Base-by-base conservation (phyloP, 2,888 invertebrate species). In the Eledona agricola region DNA sequence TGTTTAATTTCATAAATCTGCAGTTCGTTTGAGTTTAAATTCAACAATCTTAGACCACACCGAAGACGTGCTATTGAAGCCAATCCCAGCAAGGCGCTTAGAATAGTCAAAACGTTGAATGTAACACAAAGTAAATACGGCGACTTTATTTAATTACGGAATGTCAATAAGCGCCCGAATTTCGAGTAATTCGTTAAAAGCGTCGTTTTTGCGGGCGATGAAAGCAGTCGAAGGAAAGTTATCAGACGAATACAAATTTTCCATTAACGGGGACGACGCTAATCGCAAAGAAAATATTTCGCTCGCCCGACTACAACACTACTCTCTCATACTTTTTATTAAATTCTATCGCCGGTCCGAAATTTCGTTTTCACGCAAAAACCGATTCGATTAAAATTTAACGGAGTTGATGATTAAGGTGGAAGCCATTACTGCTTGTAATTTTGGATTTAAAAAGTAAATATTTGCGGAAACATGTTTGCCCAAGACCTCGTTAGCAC, bases 381-480 rank as follows among this genome's bases (percentile, higher is more conserved):
- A 23, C 4, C 43, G 31, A 34, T 34, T 37, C 37, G 28, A 28
- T 42, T 25, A 38, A 38, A 16, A 16, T 32, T 32, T 32, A n/a
- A 32, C 10, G 25, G 22, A 38, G 6, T 26, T 16, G 25, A 16
- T 26, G 46, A 49, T 49, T 49, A 49, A 45, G 45, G 35, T 46
- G 37, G 31, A 52, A 52, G 38, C 46, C 37, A 52, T 46, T 38
- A 46, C 46, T 34, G 23, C 25, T 9, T 23, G 37, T 52, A 52
- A 45, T 52, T 38, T 31, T 13, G 45, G 45, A 46, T 52, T 52
- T 46, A 52, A 52, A 52, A 46, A 37, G 46, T 52, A 52, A 52
- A 52, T 52, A 52, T 52, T 52, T 52, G 46, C 32, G 35, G 26
- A 15, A 19, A 28, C 40, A 46, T 52, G 52, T 52, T 52, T 52